phyloP scores from a whole-genome alignment of 2,888 invertebrate species.

The Tenodera sinensis region DNA sequence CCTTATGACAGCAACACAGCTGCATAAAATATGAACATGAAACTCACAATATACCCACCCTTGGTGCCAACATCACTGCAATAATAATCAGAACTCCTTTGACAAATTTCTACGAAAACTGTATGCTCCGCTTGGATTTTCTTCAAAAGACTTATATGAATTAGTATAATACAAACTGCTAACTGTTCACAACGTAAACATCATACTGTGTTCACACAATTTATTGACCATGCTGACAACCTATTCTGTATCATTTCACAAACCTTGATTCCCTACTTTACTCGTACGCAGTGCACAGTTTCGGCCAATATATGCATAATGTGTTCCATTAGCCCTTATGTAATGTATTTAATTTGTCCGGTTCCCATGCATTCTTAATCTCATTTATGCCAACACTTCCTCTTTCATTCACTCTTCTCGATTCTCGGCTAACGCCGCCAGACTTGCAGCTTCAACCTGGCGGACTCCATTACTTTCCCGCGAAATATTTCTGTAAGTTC shows the following conservation, averaged over 20 bases:
- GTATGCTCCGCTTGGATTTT: neutral
- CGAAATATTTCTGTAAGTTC: slow-evolving; percentile 23
- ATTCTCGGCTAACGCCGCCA: neutral
- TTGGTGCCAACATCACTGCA: neutral
- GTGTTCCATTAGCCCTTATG: neutral
- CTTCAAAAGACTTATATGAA: neutral
- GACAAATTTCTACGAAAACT: too few relatives aligned
- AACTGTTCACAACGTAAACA: neutral
- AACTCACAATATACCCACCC: neutral
- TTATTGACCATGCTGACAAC: neutral
- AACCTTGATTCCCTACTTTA: neutral
- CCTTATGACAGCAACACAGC: neutral
- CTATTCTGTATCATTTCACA: neutral
- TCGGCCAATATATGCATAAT: neutral
- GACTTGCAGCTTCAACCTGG: neutral
- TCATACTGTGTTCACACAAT: neutral
- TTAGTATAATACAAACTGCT: neutral
- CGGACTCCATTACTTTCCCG: slow-evolving; percentile 27
- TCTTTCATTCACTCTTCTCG: neutral
- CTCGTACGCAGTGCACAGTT: neutral
- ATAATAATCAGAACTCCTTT: neutral
- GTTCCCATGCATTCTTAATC: neutral
- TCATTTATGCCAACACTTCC: neutral
- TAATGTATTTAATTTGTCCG: neutral
- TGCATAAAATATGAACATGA: neutral